Base-by-base conservation (phyloP, 64 coral and sea anemone species). In the Pocillopora verrucosa region DNA sequence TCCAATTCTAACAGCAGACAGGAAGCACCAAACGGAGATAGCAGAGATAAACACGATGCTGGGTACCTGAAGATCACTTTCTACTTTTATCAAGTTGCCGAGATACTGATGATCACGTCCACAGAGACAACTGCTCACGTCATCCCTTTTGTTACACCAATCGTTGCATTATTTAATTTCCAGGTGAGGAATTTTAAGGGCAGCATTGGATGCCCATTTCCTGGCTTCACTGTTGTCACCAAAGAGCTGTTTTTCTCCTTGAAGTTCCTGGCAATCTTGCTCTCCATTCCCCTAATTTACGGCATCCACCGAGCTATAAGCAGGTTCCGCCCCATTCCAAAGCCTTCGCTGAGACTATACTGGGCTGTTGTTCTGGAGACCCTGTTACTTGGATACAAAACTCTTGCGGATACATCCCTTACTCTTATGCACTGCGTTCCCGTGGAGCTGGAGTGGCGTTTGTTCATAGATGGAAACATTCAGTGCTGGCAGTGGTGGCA, bases 371-470 rank as follows among this genome's bases (percentile, higher is more conserved):
- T 72, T 36, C 30, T 98, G 76, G 96, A 98, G 80, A 83, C 96
- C 11, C 15, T 95, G 81, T 98, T 98, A 87, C 90, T 98, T 77
- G 96, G 96, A 22, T 98, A 98, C 82, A 93, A 90, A 38, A 91
- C 86, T 0, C 72, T 94, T 74, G 93, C 96, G 1, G 89, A 73
- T 59, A 83, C 90, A 22, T 61, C 89, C 57, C 61, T 98, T 64
- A 87, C 77, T 61, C 87, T 98, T 0, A 82, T 94, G 51, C 60
- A 74, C 61, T 98, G 96, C 15, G 87, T 88, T 58, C 58, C 80
- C 56, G 56, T 98, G 12, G 89, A 72, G 13, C 58, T 20, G 26
- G 16, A 83, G 9, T 86, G 76, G 36, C 90, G 87, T 25, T n/a
- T n/a, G 17, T 90, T 91, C 26, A 61, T 90, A 36, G 83, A 94